Percentiles rank a stretch among this genome's conserved stretches.
These are phyloP conservation scores for Gopherus evgoodei DNA, from an alignment of 2,113 vertebrate species.

Conservation along the genomic window DNA sequence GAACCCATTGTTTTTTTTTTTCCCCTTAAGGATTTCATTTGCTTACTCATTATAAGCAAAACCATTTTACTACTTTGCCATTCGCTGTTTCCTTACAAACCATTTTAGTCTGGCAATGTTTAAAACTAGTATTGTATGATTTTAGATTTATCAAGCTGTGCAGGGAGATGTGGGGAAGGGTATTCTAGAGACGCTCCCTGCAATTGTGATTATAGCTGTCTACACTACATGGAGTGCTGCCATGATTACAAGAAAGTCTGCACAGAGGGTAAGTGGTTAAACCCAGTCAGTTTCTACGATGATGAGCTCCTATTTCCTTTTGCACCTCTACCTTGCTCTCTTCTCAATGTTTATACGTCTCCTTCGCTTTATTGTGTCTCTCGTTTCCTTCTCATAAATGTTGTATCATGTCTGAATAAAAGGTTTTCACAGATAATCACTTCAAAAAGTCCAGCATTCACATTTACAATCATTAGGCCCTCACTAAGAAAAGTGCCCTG, in stretches of 20 bases:
- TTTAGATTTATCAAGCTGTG: constrained; percentile 88
- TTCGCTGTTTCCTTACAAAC: neutral
- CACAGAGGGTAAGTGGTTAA: constrained; percentile 83
- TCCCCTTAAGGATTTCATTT: too few relatives aligned
- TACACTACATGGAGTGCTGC: constrained; percentile 92
- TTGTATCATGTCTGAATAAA: neutral
- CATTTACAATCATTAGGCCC: neutral
- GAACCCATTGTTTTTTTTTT: too few relatives aligned
- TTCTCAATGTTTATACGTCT: neutral
- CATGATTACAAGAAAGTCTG: constrained; percentile 88
- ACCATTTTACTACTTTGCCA: neutral
- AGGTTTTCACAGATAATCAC: neutral
- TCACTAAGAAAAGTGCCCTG: neutral
- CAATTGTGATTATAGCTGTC: constrained; percentile 93
- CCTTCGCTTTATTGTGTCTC: neutral
- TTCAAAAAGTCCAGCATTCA: neutral
- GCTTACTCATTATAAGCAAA: too few relatives aligned
- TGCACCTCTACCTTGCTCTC: neutral
- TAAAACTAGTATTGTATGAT: constrained; percentile 74
- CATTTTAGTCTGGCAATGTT: constrained; percentile 41
- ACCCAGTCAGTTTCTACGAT: neutral
- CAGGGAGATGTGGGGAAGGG: constrained; percentile 88
- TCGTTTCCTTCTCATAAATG: constrained; percentile 15
- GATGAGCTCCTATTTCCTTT: neutral
- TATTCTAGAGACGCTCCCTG: constrained; percentile 89